A percentile compares a stretch with the other conserved stretches of the same genome.
These are phyloP conservation scores for Campoletis raptor DNA, from an alignment of 2,888 invertebrate genomes.

Conservation along the genomic window DNA sequence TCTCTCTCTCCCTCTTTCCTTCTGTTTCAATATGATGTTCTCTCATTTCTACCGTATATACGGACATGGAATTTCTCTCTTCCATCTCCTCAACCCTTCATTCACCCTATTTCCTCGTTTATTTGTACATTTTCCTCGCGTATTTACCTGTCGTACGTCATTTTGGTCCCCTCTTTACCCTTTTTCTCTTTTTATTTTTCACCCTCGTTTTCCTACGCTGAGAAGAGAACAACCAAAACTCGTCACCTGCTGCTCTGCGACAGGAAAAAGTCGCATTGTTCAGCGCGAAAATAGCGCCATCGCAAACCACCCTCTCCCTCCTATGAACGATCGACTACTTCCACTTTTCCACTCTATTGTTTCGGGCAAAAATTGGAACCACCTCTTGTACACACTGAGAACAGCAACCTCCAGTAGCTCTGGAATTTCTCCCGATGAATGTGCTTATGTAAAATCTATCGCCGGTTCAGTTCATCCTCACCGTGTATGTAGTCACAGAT, in stretches of 20 bases:
- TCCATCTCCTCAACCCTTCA: slow-evolving; percentile 21
- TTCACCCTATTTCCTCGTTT: slow-evolving; percentile 46
- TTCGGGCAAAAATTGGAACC: slow-evolving; percentile 51
- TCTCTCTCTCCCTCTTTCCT: slow-evolving; percentile 75
- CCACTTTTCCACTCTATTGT: slow-evolving; percentile 68
- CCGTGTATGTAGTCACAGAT: not conserved
- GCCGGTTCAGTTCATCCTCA: slow-evolving; percentile 52
- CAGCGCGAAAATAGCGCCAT: slow-evolving; percentile 67
- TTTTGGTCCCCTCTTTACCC: slow-evolving; percentile 55
- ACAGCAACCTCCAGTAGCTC: slow-evolving; percentile 39
- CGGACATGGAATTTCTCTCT: slow-evolving; percentile 64
- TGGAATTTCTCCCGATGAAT: slow-evolving; percentile 51
- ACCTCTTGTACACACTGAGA: slow-evolving; percentile 17
- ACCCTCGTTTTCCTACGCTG: slow-evolving; percentile 15
- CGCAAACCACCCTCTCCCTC: slow-evolving; percentile 21
- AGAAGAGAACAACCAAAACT: slow-evolving; percentile 53
- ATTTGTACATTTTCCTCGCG: slow-evolving; percentile 63
- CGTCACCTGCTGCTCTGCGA: slow-evolving; percentile 34
- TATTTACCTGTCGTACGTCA: slow-evolving; percentile 72
- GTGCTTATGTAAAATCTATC: slow-evolving; percentile 47
- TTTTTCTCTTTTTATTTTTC: slow-evolving; percentile 34
- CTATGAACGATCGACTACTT: slow-evolving; percentile 67
- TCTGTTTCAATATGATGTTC: slow-evolving; percentile 53
- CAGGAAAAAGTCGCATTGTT: slow-evolving; percentile 72
- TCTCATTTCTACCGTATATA: slow-evolving; percentile 54